Base-by-base conservation (phyloP, 2,797 vertebrate species). In the Helicolenus hilgendorfi region DNA sequence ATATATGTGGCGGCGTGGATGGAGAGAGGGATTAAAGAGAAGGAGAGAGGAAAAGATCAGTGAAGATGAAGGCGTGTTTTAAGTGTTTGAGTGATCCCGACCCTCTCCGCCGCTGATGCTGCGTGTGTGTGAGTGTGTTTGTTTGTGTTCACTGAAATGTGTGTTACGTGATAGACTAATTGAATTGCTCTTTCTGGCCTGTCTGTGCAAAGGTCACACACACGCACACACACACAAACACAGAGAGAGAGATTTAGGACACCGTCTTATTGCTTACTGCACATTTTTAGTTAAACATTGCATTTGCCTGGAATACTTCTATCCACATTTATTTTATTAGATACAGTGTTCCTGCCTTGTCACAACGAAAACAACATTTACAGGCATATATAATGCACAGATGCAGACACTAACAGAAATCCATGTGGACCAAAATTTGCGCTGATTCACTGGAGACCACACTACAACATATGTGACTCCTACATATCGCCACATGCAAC, bases 131-230 rank as follows among this genome's bases (percentile, higher is more conserved):
- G 68, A 24, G 33, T 60, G n/a, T 79, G 56, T 73, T 18, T 80
- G 29, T 63, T 63, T 74, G 35, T 85, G 77, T 92, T 93, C 67
- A 81, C 81, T 59, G 76, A 59, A 69, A 49, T 85, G 84, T 73
- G 83, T 62, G 73, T 76, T 85, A 83, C 76, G 78, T 68, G 72
- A 89, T 85, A 69, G 83, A 81, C 74, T 92, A 91, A 95, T 94
- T 93, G 58, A 92, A 92, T 93, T 91, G 86, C 85, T 93, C 89
- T 89, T 90, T 89, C 84, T 87, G 79, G 71, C 31, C 77, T 55
- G 58, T 88, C 84, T 72, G 72, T 72, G 67, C 72, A 93, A 92
- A 92, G 85, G 84, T 91, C 84, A 86, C 22, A 33, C 31, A 70
- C 71, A 81, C 33, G 18, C 22, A 35, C 31, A 58, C 15, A 58